These are phyloP conservation scores for Zoroaster sp. DNA, from an alignment of 53 echinoderm and acorn worm species.

Conservation along the genomic window DNA sequence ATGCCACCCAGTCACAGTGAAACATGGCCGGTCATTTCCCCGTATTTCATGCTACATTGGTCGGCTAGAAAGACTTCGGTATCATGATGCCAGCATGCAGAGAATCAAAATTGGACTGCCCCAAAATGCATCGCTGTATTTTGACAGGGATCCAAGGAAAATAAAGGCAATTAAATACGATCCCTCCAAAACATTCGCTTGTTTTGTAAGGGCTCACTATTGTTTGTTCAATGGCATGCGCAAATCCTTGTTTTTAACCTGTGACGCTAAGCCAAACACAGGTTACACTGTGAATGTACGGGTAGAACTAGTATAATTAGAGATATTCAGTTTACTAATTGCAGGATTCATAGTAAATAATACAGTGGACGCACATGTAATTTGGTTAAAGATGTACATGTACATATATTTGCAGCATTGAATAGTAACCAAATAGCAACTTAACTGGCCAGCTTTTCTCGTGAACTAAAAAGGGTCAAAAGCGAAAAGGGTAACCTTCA, in stretches of 20 bases:
- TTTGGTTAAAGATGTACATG: too few relatives aligned
- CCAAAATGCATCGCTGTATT: not conserved
- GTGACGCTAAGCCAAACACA: too few relatives aligned
- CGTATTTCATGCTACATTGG: not conserved
- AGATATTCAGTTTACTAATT: too few relatives aligned
- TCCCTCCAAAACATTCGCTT: not conserved
- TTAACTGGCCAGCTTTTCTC: too few relatives aligned
- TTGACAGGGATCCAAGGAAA: not conserved
- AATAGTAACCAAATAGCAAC: too few relatives aligned
- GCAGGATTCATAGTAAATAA: too few relatives aligned
- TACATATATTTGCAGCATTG: too few relatives aligned
- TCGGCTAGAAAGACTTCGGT: not conserved
- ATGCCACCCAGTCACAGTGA: not conserved
- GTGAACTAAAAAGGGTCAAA: too few relatives aligned
- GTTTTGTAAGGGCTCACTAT: not conserved
- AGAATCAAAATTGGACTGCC: not conserved
- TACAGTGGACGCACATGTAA: too few relatives aligned
- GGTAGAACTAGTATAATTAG: too few relatives aligned
- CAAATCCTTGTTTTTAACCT: not conserved
- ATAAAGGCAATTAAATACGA: not conserved
- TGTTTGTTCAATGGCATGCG: not conserved
- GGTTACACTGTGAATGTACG: too few relatives aligned
- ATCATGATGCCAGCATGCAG: not conserved
- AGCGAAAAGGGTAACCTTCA: too few relatives aligned
- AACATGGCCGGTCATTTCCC: not conserved